Conservation (phyloP, 2,888 invertebrate genomes). For the Nemotelus pantherinus region DNA sequence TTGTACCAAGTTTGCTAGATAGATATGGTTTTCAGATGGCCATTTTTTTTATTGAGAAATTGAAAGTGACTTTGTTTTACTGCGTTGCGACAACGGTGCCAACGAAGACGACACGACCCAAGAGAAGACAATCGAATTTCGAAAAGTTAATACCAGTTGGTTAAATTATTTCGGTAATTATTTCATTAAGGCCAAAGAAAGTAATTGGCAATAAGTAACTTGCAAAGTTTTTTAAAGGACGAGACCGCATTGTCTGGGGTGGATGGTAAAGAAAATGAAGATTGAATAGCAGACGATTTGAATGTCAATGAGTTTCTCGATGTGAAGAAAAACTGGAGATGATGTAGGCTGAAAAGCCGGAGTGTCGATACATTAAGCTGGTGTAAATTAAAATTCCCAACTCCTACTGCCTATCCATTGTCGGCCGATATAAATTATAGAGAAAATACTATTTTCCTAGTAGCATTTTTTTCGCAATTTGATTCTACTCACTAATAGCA, state of each 20-base stretch:
- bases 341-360: no score
- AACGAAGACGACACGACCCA: neutral
- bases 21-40: constrained; percentile 13
- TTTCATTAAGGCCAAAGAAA: constrained; percentile 26
- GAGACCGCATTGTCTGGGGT: neutral
- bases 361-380: no score
- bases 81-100: neutral
- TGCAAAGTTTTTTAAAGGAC: neutral
- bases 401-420: no score
- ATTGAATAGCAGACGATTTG: neutral
- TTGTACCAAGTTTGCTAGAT: neutral
- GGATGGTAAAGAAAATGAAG: neutral
- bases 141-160: constrained; percentile 20
- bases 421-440: no score
- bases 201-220: constrained; percentile 33
- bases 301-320: neutral
- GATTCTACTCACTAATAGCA: no score
- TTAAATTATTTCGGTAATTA: constrained; percentile 34
- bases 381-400: no score
- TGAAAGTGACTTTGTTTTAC: constrained; percentile 26
- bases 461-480: no score
- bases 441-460: no score
- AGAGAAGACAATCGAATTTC: constrained; percentile 26
- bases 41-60: constrained; percentile 9
- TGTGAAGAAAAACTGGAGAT: no score